Conservation (phyloP, 2,797 vertebrate species). For the Lepilemur ruficaudatus region DNA sequence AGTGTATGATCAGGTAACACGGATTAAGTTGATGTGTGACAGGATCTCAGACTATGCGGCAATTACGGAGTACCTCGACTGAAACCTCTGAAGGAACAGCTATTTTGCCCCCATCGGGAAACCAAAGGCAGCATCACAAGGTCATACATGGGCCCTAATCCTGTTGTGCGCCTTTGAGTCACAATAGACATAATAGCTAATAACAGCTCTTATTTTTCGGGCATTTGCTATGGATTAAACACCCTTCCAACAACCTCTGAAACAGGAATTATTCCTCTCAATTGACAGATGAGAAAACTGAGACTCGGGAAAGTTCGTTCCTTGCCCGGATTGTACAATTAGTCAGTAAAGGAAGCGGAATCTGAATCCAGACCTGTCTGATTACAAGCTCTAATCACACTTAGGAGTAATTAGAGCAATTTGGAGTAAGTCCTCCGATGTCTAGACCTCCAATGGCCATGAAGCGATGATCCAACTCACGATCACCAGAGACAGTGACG, state of each 20-base stretch:
- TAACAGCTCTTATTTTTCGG: not conserved
- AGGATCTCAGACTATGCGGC: not conserved
- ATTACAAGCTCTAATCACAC: not conserved
- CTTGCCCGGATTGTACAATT: not conserved
- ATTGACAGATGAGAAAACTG: not conserved
- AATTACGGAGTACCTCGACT: not conserved
- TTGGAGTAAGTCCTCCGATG: not conserved
- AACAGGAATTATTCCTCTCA: not conserved
- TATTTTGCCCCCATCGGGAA: not conserved
- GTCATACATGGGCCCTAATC: not conserved
- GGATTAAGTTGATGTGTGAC: not conserved
- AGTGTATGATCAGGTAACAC: slow-evolving; percentile 7
- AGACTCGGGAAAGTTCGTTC: not conserved
- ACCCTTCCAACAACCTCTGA: not conserved
- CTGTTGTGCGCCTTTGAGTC: not conserved
- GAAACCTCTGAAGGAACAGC: not conserved
- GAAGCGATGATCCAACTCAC: not conserved
- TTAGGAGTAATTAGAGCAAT: not conserved
- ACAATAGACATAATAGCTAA: not conserved
- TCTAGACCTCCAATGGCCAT: not conserved
- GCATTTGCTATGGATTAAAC: not conserved
- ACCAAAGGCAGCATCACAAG: not conserved
- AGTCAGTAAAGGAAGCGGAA: not conserved
- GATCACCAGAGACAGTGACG: not conserved
- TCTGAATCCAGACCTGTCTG: not conserved